A percentile compares a stretch with the other conserved stretches of the same genome.
phyloP scores from a whole-genome alignment of 2,113 vertebrate genomes.

The Triplophysa rosa region DNA sequence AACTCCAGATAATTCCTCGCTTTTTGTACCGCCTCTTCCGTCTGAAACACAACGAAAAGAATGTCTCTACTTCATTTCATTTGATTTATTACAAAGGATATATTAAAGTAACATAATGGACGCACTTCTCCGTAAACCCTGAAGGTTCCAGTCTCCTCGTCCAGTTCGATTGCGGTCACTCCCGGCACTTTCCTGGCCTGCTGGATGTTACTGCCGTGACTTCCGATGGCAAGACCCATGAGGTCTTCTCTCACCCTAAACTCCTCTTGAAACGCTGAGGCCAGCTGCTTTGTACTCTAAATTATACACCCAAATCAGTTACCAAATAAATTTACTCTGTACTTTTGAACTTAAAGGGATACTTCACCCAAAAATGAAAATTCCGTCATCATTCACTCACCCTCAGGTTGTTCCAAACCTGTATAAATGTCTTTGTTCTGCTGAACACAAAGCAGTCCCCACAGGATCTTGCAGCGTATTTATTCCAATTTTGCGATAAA shows the following conservation, averaged over 20 bases:
- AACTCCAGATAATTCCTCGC: constrained; percentile 86
- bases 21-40: constrained; percentile 82
- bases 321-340: too few species aligned
- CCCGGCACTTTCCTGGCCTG: constrained; percentile 86
- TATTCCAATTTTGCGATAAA: too few species aligned
- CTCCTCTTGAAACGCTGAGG: constrained; percentile 89
- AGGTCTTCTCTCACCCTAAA: constrained; percentile 84
- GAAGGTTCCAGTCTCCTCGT: constrained; percentile 87
- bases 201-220: constrained; percentile 90
- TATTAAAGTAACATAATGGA: background rate
- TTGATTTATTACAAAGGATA: background rate
- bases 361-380: too few species aligned
- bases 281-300: constrained; percentile 84
- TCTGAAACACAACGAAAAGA: constrained; percentile 64
- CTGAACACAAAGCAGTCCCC: too few species aligned
- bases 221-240: constrained; percentile 90
- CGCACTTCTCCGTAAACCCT: constrained; percentile 86
- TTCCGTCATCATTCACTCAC: too few species aligned
- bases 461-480: too few species aligned
- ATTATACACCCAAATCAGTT: background rate
- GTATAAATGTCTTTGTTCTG: too few species aligned
- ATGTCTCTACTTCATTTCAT: background rate
- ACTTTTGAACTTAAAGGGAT: background rate
- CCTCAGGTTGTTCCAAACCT: too few species aligned
- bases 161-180: constrained; percentile 87